Conservation (phyloP, 2,113 vertebrate genomes). For the Thryonomys swinderianus region DNA sequence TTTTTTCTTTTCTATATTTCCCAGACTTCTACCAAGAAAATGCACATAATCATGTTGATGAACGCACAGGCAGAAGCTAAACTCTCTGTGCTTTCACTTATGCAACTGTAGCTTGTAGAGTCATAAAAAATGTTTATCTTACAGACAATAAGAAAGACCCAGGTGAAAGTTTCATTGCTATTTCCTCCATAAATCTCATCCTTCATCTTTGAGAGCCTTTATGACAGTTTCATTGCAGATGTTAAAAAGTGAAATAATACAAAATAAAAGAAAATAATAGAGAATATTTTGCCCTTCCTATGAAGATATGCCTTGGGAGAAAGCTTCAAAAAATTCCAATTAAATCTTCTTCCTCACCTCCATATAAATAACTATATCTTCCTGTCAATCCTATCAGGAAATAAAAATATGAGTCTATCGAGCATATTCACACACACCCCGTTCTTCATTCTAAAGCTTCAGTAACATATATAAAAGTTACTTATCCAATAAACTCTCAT, state of each 20-base stretch:
- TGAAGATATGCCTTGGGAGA: background rate
- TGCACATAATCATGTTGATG: background rate
- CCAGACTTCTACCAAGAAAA: background rate
- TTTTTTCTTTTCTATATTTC: background rate
- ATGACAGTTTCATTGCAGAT: constrained; percentile 50
- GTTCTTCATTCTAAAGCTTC: background rate
- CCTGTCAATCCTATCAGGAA: background rate
- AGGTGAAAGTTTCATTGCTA: background rate
- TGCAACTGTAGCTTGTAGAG: background rate
- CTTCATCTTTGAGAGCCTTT: constrained; percentile 21
- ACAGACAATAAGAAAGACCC: background rate
- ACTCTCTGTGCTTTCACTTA: constrained; percentile 11
- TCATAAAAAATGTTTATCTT: background rate
- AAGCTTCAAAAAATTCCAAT: constrained; percentile 38
- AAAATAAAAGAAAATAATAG: constrained; percentile 9
- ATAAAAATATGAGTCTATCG: background rate
- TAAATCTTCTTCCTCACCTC: constrained; percentile 22
- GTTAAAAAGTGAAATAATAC: constrained; percentile 48
- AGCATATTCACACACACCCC: background rate
- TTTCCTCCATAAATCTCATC: constrained; percentile 1
- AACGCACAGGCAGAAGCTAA: background rate
- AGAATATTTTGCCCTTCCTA: background rate
- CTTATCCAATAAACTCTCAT: background rate
- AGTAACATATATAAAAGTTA: background rate
- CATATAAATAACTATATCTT: constrained; percentile 18